Conservation (phyloP, 2,888 invertebrate species). For the Leistus spinibarbis region DNA sequence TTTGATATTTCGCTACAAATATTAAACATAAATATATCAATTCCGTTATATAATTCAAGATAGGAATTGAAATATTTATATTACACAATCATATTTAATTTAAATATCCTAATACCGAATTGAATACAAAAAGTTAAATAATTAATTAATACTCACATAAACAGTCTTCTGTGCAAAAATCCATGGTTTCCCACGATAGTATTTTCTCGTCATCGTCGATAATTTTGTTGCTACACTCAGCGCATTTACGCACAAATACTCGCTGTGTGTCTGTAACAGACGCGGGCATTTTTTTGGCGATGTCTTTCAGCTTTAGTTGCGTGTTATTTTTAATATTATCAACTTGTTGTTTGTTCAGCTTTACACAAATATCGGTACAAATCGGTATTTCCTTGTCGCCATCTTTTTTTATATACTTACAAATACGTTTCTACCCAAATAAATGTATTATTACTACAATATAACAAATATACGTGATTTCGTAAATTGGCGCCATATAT, state of each 20-base stretch:
- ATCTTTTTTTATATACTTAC: background rate
- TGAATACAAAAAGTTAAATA: no score
- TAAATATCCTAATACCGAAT: no score
- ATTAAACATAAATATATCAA: no score
- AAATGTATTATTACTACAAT: no score
- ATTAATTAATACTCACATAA: slow-evolving; percentile 63
- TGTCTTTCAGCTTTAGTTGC: background rate
- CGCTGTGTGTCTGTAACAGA: background rate
- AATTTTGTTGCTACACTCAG: slow-evolving; percentile 60
- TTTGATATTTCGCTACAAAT: slow-evolving; percentile 72
- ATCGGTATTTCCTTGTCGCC: slow-evolving; percentile 9
- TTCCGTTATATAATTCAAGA: no score
- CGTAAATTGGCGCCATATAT: no score
- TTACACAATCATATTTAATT: no score
- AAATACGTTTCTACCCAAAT: background rate
- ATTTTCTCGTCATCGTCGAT: slow-evolving; percentile 66
- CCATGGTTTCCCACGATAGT: slow-evolving; percentile 91
- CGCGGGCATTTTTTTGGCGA: slow-evolving; percentile 12
- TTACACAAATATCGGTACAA: background rate
- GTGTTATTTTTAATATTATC: background rate
- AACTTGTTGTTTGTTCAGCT: background rate
- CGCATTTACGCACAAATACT: slow-evolving; percentile 50
- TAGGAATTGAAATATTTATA: no score
- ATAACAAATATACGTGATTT: no score
- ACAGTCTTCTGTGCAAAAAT: slow-evolving; percentile 89